Evolutionary conservation across 2,888 invertebrate species (phyloP).

Genomic region (Lordiphosa fenestrarum): DNA sequence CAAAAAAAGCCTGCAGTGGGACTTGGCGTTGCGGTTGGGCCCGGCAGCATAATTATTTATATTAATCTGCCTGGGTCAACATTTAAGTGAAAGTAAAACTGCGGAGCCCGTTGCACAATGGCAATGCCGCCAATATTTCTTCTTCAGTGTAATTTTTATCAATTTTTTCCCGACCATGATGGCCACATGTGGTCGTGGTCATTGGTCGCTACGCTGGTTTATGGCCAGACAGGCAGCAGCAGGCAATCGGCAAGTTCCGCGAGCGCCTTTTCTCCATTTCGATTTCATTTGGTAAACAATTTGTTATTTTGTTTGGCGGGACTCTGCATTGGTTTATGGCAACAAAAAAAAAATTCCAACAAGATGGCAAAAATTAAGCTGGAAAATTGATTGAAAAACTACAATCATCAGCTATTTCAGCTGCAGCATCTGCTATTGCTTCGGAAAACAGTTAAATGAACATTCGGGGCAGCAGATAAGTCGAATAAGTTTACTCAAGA

Average conservation of each 20-base stretch:
- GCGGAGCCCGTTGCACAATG: conserved; percentile 62
- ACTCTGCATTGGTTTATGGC: conserved; percentile 18
- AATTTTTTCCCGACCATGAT: conserved; percentile 28
- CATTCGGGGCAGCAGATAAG: too few species aligned
- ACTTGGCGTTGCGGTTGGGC: conserved; percentile 4
- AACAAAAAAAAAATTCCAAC: conserved; percentile 1
- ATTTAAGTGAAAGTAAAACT: conserved; percentile 61
- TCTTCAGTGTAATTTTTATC: conserved; percentile 32
- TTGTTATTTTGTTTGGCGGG: conserved; percentile 33
- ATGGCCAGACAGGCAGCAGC: conserved; percentile 28
- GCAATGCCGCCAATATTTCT: conserved; percentile 54
- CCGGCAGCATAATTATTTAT: conserved; percentile 67
- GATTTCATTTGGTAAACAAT: conserved; percentile 53
- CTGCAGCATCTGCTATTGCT: too few species aligned
- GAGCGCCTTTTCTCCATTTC: conserved; percentile 34
- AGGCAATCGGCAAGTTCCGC: conserved; percentile 26
- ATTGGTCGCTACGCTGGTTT: conserved; percentile 21
- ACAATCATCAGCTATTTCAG: background rate
- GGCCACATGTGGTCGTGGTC: conserved; percentile 60
- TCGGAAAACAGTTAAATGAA: too few species aligned
- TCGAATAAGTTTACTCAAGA: too few species aligned
- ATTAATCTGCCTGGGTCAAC: conserved; percentile 73
- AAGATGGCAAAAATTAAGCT: conserved; percentile 2
- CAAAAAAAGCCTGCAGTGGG: conserved; percentile 16
- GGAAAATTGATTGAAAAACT: background rate